Evolutionary conservation across 2,888 invertebrate genomes (phyloP).

Genomic region (Oconnorella tubifera): DNA sequence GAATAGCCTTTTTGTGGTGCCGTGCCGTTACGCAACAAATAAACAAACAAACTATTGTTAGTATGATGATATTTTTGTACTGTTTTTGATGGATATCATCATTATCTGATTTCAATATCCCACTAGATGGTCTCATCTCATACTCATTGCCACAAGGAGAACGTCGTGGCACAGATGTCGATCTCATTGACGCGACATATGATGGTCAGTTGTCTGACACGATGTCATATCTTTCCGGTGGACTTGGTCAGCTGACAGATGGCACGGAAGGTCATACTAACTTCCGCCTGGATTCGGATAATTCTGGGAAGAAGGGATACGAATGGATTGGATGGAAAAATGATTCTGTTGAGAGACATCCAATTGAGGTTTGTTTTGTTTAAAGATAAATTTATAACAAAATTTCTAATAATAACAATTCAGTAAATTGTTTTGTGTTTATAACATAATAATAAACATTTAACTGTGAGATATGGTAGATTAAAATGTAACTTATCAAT

Average conservation of each 20-base stretch:
- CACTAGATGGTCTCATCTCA: constrained; percentile 74
- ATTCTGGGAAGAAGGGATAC: constrained; percentile 55
- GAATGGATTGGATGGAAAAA: constrained; percentile 86
- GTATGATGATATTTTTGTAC: too few relatives aligned
- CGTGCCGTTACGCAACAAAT: too few relatives aligned
- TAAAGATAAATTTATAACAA: too few relatives aligned
- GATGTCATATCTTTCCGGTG: constrained; percentile 63
- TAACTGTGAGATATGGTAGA: too few relatives aligned
- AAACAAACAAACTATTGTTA: too few relatives aligned
- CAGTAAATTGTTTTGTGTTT: too few relatives aligned
- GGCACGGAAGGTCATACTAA: constrained; percentile 75
- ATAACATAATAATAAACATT: too few relatives aligned
- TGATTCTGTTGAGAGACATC: constrained; percentile 49
- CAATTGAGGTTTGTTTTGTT: constrained; percentile 55
- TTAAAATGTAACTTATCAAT: too few relatives aligned
- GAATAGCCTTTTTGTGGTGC: too few relatives aligned
- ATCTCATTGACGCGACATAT: constrained; percentile 79
- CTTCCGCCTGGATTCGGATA: constrained; percentile 67
- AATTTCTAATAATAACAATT: too few relatives aligned
- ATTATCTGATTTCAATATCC: too few relatives aligned
- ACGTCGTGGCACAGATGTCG: constrained; percentile 73
- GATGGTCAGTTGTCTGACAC: constrained; percentile 63
- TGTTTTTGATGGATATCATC: too few relatives aligned
- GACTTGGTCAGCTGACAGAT: constrained; percentile 78
- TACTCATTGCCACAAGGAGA: constrained; percentile 87